Percentiles rank a stretch among this genome's conserved stretches.
These are phyloP conservation scores for Rhinopomastus cyanomelas DNA, from an alignment of 2,113 vertebrate species.

Conservation along the genomic window DNA sequence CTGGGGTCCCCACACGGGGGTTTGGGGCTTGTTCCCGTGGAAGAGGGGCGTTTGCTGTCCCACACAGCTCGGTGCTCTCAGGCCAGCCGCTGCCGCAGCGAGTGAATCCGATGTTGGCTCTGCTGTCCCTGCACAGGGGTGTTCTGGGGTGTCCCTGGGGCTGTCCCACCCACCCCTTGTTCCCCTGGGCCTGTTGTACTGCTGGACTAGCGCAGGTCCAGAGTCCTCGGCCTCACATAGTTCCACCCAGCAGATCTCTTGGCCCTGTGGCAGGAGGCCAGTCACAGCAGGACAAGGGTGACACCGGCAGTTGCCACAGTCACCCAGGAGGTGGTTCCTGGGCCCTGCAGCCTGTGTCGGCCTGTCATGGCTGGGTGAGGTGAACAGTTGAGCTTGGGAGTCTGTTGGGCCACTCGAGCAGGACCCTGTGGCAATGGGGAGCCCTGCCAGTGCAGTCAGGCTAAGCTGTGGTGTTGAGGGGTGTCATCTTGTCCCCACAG, in stretches of 20 bases:
- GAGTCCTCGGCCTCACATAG: not conserved
- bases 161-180: not conserved
- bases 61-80: accelerated
- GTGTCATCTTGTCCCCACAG: not conserved
- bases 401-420: accelerated
- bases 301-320: accelerated
- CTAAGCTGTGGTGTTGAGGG: not conserved
- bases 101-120: not conserved
- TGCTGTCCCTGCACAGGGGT: not conserved
- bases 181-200: not conserved
- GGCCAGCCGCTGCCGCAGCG: not conserved
- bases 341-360: accelerated
- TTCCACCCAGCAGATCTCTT: not conserved
- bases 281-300: not conserved
- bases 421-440: accelerated
- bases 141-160: not conserved
- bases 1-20: not conserved
- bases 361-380: not conserved
- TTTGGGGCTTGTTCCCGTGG: not conserved
- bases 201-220: not conserved
- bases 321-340: not conserved
- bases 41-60: not conserved
- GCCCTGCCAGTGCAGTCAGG: accelerated
- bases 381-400: accelerated
- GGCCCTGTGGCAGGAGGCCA: not conserved